phyloP scores from a whole-genome alignment of 2,797 vertebrate species.

The Manis pentadactyla region DNA sequence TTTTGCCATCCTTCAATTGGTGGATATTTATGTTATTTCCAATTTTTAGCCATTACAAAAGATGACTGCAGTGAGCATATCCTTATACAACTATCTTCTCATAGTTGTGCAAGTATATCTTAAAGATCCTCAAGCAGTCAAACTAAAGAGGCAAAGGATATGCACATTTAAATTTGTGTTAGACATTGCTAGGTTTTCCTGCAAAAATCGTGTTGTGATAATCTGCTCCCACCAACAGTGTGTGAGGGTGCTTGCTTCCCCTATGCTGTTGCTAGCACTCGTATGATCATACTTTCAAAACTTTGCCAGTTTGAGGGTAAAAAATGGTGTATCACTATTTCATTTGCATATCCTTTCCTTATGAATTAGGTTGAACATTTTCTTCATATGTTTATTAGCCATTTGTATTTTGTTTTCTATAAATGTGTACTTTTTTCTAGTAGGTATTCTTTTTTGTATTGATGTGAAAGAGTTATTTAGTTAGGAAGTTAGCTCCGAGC shows the following conservation, averaged over 20 bases:
- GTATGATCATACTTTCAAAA: neutral
- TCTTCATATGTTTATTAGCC: neutral
- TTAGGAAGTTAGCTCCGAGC: neutral
- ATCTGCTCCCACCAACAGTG: neutral
- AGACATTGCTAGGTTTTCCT: neutral
- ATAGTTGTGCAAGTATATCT: neutral
- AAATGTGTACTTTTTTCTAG: neutral
- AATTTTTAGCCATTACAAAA: neutral
- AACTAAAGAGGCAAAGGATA: neutral
- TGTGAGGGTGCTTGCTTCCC: neutral
- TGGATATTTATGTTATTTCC: neutral
- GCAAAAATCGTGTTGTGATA: neutral
- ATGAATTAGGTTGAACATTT: neutral
- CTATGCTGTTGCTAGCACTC: neutral
- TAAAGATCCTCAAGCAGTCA: neutral
- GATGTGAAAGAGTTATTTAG: conserved; percentile 14
- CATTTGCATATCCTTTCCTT: neutral
- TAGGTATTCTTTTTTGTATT: neutral
- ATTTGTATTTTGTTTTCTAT: conserved; percentile 1
- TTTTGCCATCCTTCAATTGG: neutral
- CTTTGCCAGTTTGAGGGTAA: neutral
- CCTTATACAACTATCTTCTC: neutral
- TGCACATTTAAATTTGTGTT: neutral
- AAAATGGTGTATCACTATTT: neutral
- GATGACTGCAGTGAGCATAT: neutral